phyloP scores from a whole-genome alignment of 2,888 invertebrate species.

The Clanis bilineata region DNA sequence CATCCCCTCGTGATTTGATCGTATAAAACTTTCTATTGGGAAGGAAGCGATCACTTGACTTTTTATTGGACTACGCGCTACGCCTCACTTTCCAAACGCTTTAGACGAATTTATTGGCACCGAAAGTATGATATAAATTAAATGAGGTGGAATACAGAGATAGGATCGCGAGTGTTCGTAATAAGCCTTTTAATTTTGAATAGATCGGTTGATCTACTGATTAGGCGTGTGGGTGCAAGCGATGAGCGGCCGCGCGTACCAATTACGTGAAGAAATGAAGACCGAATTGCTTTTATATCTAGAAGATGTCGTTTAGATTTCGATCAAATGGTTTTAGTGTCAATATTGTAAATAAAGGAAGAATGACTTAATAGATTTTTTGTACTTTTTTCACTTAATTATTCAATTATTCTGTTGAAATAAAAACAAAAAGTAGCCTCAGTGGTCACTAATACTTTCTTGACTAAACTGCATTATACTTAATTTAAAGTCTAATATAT shows the following conservation, averaged over 20 bases:
- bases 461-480: no score
- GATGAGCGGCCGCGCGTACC: background rate
- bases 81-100: slow-evolving; percentile 41
- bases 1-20: slow-evolving; percentile 27
- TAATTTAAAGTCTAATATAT: no score
- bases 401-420: background rate
- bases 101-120: slow-evolving; percentile 27
- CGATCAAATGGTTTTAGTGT: background rate
- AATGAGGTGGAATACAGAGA: slow-evolving; percentile 25
- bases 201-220: slow-evolving; percentile 11
- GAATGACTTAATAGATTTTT: background rate
- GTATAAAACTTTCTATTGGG: slow-evolving; percentile 44
- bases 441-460: no score
- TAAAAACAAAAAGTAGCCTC: no score
- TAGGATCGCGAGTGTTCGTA: slow-evolving; percentile 16
- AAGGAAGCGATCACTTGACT: slow-evolving; percentile 51
- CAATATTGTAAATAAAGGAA: background rate
- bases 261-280: background rate
- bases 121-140: slow-evolving; percentile 34
- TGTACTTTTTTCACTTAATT: background rate
- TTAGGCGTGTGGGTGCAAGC: background rate
- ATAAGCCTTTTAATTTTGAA: slow-evolving; percentile 18
- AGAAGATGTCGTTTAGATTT: background rate
- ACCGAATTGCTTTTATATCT: background rate
- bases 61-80: slow-evolving; percentile 27